Evolutionary conservation across 2,797 vertebrate species (phyloP).

Genomic region (Intellagama lesueurii): DNA sequence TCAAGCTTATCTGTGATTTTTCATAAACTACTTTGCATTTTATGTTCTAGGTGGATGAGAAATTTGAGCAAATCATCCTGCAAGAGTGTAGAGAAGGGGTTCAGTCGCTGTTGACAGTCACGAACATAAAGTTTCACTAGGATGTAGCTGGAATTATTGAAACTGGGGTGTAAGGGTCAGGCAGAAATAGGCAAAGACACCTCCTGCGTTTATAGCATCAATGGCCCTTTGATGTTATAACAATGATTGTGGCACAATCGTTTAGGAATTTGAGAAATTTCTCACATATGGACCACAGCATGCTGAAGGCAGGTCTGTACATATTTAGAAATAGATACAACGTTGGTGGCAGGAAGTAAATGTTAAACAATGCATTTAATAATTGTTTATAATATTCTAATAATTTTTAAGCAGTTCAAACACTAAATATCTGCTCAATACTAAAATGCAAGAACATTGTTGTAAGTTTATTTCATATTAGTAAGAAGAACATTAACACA

Average conservation of each 20-base stretch:
- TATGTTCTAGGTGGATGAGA: constrained; percentile 1
- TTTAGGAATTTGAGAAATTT: constrained; percentile 54
- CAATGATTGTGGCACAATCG: constrained; percentile 56
- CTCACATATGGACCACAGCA: not conserved
- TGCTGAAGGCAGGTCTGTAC: not conserved
- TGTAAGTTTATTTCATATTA: constrained; percentile 38
- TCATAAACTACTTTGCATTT: constrained; percentile 18
- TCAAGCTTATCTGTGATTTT: constrained; percentile 27
- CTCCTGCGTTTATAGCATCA: constrained; percentile 52
- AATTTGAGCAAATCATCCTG: not conserved
- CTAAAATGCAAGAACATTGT: constrained; percentile 33
- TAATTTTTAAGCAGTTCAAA: not conserved
- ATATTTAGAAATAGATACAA: not conserved
- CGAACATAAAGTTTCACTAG: constrained; percentile 40
- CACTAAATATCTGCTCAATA: constrained; percentile 30
- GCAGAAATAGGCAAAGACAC: constrained; percentile 49
- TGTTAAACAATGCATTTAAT: not conserved
- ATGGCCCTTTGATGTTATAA: constrained; percentile 40
- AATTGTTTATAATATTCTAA: not conserved
- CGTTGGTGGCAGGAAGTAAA: not conserved
- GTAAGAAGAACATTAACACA: constrained; percentile 46
- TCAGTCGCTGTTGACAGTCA: constrained; percentile 12
- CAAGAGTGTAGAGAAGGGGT: not conserved
- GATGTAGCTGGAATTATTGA: constrained; percentile 55
- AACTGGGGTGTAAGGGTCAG: constrained; percentile 58